These are phyloP conservation scores for Drosophila mauritiana DNA, from an alignment of 1,140 invertebrate genomes.

Conservation along the genomic window DNA sequence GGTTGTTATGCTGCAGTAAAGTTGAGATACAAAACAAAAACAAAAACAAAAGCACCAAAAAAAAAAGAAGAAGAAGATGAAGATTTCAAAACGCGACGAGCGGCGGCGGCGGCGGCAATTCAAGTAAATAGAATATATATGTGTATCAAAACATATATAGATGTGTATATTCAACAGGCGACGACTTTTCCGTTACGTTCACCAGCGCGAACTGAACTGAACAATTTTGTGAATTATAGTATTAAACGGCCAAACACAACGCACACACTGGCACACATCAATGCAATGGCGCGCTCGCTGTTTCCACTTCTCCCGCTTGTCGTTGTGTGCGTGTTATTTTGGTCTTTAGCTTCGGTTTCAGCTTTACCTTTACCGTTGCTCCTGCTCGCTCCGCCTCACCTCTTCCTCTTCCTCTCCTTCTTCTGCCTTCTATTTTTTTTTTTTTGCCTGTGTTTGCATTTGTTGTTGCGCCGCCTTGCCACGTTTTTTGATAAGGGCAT, in stretches of 20 bases:
- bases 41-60: conserved; percentile 9
- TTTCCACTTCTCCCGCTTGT: conserved; percentile 23
- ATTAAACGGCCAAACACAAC: conserved; percentile 54
- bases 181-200: conserved; percentile 79
- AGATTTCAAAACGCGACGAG: conserved; percentile 16
- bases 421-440: conserved; percentile 12
- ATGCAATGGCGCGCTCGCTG: background rate
- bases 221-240: conserved; percentile 79
- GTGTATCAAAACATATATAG: background rate
- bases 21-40: conserved; percentile 32
- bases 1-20: conserved; percentile 8
- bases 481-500: conserved; percentile 26
- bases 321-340: conserved; percentile 59
- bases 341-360: conserved; percentile 27
- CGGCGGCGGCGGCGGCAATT: background rate
- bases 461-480: conserved; percentile 5
- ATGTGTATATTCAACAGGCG: conserved; percentile 38
- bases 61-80: conserved; percentile 9
- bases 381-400: background rate
- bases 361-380: conserved; percentile 10
- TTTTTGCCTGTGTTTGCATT: conserved; percentile 1
- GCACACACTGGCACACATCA: conserved; percentile 3
- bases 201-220: conserved; percentile 77
- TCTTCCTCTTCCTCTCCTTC: background rate
- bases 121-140: conserved; percentile 36